These are phyloP conservation scores for Drosophila prosaltans DNA, from an alignment of 1,140 invertebrate species.

Conservation along the genomic window DNA sequence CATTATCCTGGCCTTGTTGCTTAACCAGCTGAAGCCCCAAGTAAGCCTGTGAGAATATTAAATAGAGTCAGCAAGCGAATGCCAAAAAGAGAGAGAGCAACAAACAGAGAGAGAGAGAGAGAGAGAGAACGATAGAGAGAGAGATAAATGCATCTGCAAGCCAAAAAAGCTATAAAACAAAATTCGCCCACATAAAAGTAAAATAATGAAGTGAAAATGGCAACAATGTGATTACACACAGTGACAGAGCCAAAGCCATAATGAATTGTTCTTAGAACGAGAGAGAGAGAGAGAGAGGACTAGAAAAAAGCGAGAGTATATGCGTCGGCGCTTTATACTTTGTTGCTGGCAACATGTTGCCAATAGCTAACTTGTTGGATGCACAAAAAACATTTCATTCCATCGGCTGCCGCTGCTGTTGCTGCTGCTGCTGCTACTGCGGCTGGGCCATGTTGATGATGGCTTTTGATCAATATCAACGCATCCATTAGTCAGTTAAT, in stretches of 20 bases:
- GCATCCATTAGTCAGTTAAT: constrained; percentile 24
- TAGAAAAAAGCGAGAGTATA: constrained; percentile 16
- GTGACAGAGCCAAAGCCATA: constrained; percentile 67
- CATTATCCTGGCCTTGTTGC: constrained; percentile 71
- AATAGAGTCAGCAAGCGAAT: constrained; percentile 7
- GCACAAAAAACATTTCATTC: constrained; percentile 29
- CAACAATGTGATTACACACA: constrained; percentile 81
- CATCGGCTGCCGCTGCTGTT: constrained; percentile 11
- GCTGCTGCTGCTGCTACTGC: constrained; percentile 9
- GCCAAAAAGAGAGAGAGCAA: background rate
- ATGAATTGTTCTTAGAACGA: constrained; percentile 61
- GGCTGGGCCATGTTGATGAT: background rate
- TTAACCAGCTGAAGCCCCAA: constrained; percentile 70
- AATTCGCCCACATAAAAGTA: constrained; percentile 77
- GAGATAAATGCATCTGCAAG: constrained; percentile 44
- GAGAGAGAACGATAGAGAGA: background rate
- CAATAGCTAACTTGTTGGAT: constrained; percentile 72
- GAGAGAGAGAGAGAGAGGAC: constrained; percentile 12
- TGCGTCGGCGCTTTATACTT: constrained; percentile 59
- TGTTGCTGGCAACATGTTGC: constrained; percentile 73
- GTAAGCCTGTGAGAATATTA: constrained; percentile 16
- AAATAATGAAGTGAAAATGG: constrained; percentile 82
- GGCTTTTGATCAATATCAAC: constrained; percentile 14
- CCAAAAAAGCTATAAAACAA: constrained; percentile 62
- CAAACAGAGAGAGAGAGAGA: background rate